These are phyloP conservation scores for Xylota segnis DNA, from an alignment of 2,888 invertebrate genomes.

Conservation along the genomic window DNA sequence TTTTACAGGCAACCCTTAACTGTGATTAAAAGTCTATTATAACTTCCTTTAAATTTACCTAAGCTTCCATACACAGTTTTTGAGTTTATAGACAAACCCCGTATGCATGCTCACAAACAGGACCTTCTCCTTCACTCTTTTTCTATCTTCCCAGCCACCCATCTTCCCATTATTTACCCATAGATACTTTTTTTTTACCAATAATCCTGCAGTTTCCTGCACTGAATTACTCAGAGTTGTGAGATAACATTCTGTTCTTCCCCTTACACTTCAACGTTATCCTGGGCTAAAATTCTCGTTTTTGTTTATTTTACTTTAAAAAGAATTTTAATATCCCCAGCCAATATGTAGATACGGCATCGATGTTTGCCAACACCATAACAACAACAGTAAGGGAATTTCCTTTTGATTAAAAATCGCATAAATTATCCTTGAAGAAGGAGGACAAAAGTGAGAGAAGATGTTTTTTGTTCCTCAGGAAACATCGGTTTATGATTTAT, in stretches of 20 bases:
- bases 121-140: background rate
- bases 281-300: background rate
- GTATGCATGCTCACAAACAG: background rate
- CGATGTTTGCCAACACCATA: conserved; percentile 45
- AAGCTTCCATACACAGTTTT: background rate
- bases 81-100: background rate
- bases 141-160: background rate
- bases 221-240: conserved; percentile 35
- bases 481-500: conserved; percentile 68
- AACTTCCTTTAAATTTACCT: background rate
- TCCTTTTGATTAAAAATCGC: conserved; percentile 73
- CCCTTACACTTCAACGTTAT: background rate
- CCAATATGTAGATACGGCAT: conserved; percentile 25
- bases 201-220: conserved; percentile 52
- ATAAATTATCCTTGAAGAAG: conserved; percentile 54
- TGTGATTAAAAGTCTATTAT: background rate
- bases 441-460: background rate
- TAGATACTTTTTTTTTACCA: conserved; percentile 26
- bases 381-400: conserved; percentile 46
- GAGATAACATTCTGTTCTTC: conserved; percentile 9
- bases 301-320: conserved; percentile 3
- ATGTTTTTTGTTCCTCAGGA: background rate
- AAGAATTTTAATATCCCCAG: conserved; percentile 51
- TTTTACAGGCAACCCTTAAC: too few relatives aligned
- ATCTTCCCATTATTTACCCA: background rate